Evolutionary conservation across 2,113 vertebrate species (phyloP), one percentile per base, ranked within the genome.

Genomic region (Falco punctatus): DNA sequence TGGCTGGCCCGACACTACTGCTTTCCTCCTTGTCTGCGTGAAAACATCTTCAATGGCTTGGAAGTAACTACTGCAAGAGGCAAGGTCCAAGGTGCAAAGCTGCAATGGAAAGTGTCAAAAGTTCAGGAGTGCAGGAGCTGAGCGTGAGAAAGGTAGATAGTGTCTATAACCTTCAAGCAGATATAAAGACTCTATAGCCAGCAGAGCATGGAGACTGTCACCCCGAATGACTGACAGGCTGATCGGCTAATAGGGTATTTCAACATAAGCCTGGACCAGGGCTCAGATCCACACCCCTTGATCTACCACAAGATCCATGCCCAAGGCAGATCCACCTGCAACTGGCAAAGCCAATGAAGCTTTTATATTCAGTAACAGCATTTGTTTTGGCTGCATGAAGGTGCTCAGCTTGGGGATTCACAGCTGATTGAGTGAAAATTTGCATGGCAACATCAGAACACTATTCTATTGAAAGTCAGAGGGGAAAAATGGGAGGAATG

Each of bases 81-180:
- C 35, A 44, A 67, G 38, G 65, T 24, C 42, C 20, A 35, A 59
- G 35, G 57, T 64, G 57, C 81, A 95, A 89, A 91, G 28, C 91
- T 93, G 65, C 70, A 64, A 3, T 9, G 23, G 23, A 9, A 80
- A 65, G 57, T 26, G 65, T 69, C 4, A 5, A 62, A 72, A 75
- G 38, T 28, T 11, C 1, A 1, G 51, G 40, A 90, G 35, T 0
- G 0, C 3, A 7, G 32, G 26, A 91, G 42, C 5, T 74, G 58
- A 62, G 59, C 0, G 0, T 7, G 2, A 65, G 82, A n/a, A 73
- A 46, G 55, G 24, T 57, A 21, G 28, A 40, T 49, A 64, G 30
- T 58, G 24, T 28, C 46, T 58, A 2, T 14, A 35, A 62, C 42
- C 42, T 84, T 71, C 23, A 27, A 46, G 78, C n/a, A 54, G 49